Evolutionary conservation across 2,888 invertebrate genomes (phyloP).

Genomic region (Bellardia bayeri): DNA sequence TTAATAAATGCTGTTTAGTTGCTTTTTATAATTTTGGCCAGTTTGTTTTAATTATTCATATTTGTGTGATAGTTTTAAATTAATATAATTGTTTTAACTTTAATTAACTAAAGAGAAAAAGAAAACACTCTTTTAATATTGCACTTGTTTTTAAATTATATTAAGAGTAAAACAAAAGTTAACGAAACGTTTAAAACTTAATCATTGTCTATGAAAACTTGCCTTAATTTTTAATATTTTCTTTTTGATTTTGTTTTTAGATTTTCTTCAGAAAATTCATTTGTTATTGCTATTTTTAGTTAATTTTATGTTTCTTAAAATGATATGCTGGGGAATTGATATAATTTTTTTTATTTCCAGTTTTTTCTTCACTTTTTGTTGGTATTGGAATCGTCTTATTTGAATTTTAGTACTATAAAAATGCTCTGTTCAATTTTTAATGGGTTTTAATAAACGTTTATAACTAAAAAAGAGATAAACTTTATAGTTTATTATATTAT

Average conservation of each 20-base stretch:
- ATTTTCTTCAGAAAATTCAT: conserved; percentile 65
- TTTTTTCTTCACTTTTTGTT: conserved; percentile 19
- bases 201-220: conserved; percentile 10
- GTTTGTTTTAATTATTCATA: neutral
- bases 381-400: conserved; percentile 44
- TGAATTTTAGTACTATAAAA: conserved; percentile 68
- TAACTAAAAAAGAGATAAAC: conserved; percentile 14
- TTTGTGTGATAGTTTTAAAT: neutral
- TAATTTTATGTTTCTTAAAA: conserved; percentile 65
- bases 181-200: conserved; percentile 14
- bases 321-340: conserved; percentile 74
- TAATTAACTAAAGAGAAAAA: neutral
- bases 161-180: neutral
- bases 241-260: conserved; percentile 56
- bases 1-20: neutral
- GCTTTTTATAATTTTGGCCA: conserved; percentile 25
- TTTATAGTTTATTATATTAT: conserved; percentile 17
- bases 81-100: neutral
- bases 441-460: conserved; percentile 6
- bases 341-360: conserved; percentile 57
- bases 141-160: conserved; percentile 32
- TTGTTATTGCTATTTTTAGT: conserved; percentile 60
- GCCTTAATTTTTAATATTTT: conserved; percentile 10
- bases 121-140: conserved; percentile 37
- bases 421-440: conserved; percentile 67